phyloP scores from a whole-genome alignment of 2,888 invertebrate genomes.

The Acronicta alni region DNA sequence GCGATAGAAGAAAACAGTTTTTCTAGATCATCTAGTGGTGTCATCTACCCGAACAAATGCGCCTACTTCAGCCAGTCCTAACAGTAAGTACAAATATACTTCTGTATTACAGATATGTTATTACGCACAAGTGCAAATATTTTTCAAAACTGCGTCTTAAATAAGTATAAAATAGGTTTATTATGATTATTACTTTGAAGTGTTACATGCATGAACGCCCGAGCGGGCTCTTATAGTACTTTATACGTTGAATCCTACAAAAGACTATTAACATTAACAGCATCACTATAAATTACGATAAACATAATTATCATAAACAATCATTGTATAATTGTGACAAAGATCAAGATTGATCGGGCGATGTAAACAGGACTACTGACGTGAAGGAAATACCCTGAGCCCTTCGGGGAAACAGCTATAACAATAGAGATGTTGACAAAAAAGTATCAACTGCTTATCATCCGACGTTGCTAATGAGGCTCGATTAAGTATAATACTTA shows the following conservation, averaged over 20 bases:
- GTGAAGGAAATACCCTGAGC: constrained; percentile 20
- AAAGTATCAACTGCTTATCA: constrained; percentile 4
- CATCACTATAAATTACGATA: constrained; percentile 39
- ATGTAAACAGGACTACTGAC: constrained; percentile 28
- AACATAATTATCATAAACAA: constrained; percentile 56
- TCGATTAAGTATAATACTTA: too few species aligned
- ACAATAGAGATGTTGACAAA: constrained; percentile 20
- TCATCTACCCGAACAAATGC: constrained; percentile 15
- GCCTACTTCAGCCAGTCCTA: constrained; percentile 16
- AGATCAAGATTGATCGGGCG: constrained; percentile 56
- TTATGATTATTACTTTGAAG: constrained; percentile 29
- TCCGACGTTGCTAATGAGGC: constrained; percentile 1
- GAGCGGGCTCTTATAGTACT: constrained; percentile 8
- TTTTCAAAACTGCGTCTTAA: constrained; percentile 24
- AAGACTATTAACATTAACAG: constrained; percentile 36
- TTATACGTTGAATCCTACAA: constrained; percentile 38
- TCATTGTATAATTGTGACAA: constrained; percentile 50
- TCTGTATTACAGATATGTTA: constrained; percentile 26
- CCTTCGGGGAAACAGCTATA: constrained; percentile 13
- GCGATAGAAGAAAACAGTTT: constrained; percentile 1
- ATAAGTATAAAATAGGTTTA: constrained; percentile 13
- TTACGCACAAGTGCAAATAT: constrained; percentile 25
- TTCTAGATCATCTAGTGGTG: constrained; percentile 29
- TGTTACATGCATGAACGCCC: constrained; percentile 21
- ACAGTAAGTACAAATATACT: constrained; percentile 36